Evolutionary conservation across 2,113 vertebrate genomes (phyloP).

Genomic region (Percopsis transmontana): DNA sequence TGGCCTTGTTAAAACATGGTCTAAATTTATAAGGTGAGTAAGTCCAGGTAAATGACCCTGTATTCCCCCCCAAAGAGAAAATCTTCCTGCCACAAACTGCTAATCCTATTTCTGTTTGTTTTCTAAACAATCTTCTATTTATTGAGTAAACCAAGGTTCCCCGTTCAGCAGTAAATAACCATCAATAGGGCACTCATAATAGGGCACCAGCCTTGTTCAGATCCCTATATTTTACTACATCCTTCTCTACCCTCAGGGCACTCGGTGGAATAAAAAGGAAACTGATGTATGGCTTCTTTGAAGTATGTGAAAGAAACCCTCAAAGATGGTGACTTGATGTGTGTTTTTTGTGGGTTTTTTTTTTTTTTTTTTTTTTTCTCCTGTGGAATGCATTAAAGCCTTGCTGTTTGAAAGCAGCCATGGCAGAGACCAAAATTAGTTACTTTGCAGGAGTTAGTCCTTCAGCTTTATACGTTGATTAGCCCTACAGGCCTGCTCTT

Average conservation of each 20-base stretch:
- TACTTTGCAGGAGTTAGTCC: too few relatives aligned
- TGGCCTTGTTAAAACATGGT: constrained; percentile 11
- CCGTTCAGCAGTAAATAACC: constrained; percentile 41
- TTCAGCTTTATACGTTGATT: too few relatives aligned
- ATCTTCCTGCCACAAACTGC: constrained; percentile 29
- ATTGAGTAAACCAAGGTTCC: constrained; percentile 45
- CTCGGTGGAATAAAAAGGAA: constrained; percentile 48
- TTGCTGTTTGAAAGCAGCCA: background rate
- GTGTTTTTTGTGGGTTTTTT: constrained; percentile 32
- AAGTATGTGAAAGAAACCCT: constrained; percentile 59
- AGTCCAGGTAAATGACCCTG: constrained; percentile 21
- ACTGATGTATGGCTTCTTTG: constrained; percentile 59
- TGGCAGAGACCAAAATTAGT: background rate
- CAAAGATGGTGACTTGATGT: constrained; percentile 42
- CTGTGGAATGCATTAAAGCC: constrained; percentile 29
- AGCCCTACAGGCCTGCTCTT: background rate
- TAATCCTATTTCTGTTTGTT: constrained; percentile 33
- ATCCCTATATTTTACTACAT: constrained; percentile 43
- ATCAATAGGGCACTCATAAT: constrained; percentile 40
- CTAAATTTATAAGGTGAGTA: constrained; percentile 36
- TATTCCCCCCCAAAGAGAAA: constrained; percentile 20
- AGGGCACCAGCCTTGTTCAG: constrained; percentile 30
- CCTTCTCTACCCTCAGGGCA: constrained; percentile 42
- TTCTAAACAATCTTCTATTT: constrained; percentile 50
- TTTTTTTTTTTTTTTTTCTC: constrained; percentile 20